phyloP scores from a whole-genome alignment of 2,113 vertebrate genomes.

The Tupaia chinensis region DNA sequence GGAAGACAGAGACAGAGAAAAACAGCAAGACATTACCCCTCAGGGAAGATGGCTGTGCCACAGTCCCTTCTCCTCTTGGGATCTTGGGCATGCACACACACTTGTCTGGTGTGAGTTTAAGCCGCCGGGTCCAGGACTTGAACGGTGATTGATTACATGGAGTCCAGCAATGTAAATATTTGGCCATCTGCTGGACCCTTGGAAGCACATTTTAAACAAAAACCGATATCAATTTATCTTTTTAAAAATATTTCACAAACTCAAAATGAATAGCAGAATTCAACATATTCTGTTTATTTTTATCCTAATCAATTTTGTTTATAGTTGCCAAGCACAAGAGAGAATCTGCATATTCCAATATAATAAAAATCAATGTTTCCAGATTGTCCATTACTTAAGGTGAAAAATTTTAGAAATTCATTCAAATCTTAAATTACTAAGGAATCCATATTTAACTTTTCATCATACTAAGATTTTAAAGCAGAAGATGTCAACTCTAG shows the following conservation, averaged over 20 bases:
- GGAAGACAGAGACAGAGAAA: too few relatives aligned
- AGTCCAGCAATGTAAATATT: too few relatives aligned
- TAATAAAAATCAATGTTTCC: slow-evolving; percentile 69
- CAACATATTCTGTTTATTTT: neutral
- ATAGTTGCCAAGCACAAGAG: neutral
- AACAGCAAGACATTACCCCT: too few relatives aligned
- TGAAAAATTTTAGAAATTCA: slow-evolving; percentile 66
- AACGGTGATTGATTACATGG: too few relatives aligned
- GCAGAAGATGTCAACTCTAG: slow-evolving; percentile 52
- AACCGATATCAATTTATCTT: neutral
- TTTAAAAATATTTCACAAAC: neutral
- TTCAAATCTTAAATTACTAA: slow-evolving; percentile 55
- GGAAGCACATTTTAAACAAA: neutral
- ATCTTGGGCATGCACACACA: too few relatives aligned
- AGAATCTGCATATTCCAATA: rapidly evolving
- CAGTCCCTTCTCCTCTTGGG: too few relatives aligned
- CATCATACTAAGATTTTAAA: slow-evolving; percentile 53
- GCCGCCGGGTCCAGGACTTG: too few relatives aligned
- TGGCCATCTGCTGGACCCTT: too few relatives aligned
- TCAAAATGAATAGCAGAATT: neutral
- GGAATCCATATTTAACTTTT: slow-evolving; percentile 74
- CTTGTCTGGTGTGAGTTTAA: too few relatives aligned
- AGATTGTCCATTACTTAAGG: neutral
- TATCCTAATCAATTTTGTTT: neutral
- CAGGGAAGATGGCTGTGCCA: too few relatives aligned